These are phyloP conservation scores for Ephydatia muelleri DNA, from an alignment of 37 sponge, comb jelly and placozoan genomes.

Conservation along the genomic window DNA sequence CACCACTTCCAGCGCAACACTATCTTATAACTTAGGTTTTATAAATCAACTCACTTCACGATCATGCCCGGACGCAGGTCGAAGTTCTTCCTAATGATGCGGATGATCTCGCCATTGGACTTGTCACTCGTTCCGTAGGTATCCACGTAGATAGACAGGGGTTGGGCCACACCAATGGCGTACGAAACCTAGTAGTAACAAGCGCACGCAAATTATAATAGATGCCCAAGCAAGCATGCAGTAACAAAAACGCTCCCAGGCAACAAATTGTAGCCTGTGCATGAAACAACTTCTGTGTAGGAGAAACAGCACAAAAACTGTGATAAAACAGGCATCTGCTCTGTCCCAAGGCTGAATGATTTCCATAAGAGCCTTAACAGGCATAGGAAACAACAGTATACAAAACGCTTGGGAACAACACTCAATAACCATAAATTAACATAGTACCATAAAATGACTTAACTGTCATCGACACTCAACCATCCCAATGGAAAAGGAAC, in stretches of 20 bases:
- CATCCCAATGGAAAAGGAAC: neutral
- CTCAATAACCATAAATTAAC: neutral
- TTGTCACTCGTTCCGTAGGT: constrained; percentile 75
- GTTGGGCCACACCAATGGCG: constrained; percentile 89
- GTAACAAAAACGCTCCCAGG: neutral
- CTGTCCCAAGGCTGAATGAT: neutral
- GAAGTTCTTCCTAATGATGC: constrained; percentile 83
- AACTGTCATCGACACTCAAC: neutral
- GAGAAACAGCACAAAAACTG: neutral
- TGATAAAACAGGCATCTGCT: neutral
- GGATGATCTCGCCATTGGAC: constrained; percentile 61
- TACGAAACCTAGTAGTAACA: constrained; percentile 72
- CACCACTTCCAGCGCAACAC: neutral
- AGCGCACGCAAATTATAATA: neutral
- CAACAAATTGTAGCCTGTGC: neutral
- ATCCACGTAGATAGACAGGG: constrained; percentile 79
- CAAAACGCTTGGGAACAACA: neutral
- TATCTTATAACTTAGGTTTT: neutral
- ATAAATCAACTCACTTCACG: constrained; percentile 74
- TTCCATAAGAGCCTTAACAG: neutral
- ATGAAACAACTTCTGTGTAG: neutral
- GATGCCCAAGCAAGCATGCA: neutral
- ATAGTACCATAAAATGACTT: neutral
- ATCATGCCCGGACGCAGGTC: constrained; percentile 91
- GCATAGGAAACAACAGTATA: neutral